Evolutionary conservation across 2,888 invertebrate species (phyloP).

Genomic region (Prosapia bicincta): DNA sequence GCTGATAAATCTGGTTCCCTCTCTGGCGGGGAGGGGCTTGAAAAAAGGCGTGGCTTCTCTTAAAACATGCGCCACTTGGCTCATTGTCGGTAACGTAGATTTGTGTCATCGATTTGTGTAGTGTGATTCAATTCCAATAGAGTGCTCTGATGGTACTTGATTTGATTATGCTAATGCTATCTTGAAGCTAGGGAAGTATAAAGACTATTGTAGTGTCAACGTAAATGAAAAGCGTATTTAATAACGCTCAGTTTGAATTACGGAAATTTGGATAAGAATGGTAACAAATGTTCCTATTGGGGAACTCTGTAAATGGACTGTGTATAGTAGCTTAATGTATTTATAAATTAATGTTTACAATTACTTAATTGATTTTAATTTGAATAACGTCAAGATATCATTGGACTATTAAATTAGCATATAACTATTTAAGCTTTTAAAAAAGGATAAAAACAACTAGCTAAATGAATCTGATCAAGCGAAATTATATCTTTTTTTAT

Average conservation of each 20-base stretch:
- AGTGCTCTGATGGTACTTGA: conserved; percentile 15
- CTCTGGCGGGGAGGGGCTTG: background rate
- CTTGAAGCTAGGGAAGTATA: background rate
- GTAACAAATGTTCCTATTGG: background rate
- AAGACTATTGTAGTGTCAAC: background rate
- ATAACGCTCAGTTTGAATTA: background rate
- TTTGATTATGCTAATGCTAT: conserved; percentile 27
- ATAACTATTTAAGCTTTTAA: too few relatives aligned
- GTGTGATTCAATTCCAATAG: conserved; percentile 15
- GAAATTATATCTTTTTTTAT: too few relatives aligned
- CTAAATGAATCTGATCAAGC: too few relatives aligned
- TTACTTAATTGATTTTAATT: too few relatives aligned
- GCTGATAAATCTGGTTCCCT: conserved; percentile 1
- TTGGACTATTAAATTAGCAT: too few relatives aligned
- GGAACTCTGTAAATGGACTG: too few relatives aligned
- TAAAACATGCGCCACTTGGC: conserved; percentile 10
- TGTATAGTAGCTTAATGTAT: too few relatives aligned
- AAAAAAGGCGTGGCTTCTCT: background rate
- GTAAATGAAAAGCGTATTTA: background rate
- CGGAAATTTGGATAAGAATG: background rate
- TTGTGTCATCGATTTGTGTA: background rate
- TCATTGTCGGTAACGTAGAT: conserved; percentile 21
- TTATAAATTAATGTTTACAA: too few relatives aligned
- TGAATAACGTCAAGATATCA: too few relatives aligned
- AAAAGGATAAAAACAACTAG: too few relatives aligned